A percentile compares a stretch with the other conserved stretches of the same genome.
Evolutionary conservation across 2,797 vertebrate genomes (phyloP).

Genomic region (Muscicapa striata): DNA sequence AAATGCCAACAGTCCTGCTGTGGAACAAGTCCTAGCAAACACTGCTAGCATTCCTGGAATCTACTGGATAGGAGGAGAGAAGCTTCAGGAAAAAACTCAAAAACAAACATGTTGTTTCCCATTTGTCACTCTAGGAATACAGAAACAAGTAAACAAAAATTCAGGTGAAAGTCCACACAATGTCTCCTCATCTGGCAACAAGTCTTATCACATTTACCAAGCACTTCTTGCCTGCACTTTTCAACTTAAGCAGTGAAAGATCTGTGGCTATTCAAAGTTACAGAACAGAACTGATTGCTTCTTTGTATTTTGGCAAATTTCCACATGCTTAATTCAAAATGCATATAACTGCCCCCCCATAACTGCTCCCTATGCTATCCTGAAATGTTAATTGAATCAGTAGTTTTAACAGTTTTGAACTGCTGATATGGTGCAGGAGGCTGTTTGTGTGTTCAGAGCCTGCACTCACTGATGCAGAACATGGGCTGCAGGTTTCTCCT

Average conservation of each 20-base stretch:
- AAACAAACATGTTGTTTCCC: constrained; percentile 43
- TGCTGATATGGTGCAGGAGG: neutral
- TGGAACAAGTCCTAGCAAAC: constrained; percentile 52
- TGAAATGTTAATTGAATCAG: neutral
- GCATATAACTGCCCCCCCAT: neutral
- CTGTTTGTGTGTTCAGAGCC: neutral
- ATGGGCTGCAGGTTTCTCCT: neutral
- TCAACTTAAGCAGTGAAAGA: neutral
- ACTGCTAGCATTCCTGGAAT: constrained; percentile 40
- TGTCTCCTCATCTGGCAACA: neutral
- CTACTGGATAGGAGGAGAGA: constrained; percentile 4
- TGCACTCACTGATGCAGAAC: neutral
- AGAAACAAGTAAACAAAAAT: constrained; percentile 51
- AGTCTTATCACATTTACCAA: neutral
- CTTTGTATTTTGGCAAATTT: neutral
- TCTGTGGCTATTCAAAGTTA: neutral
- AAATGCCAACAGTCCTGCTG: neutral
- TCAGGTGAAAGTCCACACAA: constrained; percentile 41
- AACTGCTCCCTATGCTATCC: neutral
- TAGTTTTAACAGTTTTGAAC: neutral
- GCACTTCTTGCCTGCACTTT: neutral
- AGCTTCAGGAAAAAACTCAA: constrained; percentile 5
- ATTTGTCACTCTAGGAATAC: constrained; percentile 31
- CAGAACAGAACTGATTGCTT: neutral
- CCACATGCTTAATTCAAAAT: neutral